A percentile compares a stretch with the other conserved stretches of the same genome.
phyloP scores from a whole-genome alignment of 2,113 vertebrate species.

The Caranx ignobilis region DNA sequence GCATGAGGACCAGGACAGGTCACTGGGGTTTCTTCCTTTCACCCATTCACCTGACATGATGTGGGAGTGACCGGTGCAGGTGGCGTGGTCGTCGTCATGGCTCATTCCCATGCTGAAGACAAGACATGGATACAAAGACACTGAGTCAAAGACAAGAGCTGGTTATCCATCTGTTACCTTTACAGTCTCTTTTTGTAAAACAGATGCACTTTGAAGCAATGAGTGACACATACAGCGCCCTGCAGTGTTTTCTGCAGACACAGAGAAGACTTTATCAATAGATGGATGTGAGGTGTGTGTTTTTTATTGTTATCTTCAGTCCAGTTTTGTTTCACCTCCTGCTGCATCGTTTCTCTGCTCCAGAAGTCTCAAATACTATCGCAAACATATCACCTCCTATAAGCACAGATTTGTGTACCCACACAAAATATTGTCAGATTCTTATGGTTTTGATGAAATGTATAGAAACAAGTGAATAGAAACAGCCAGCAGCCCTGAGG shows the following conservation, averaged over 20 bases:
- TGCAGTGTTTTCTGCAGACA: not conserved
- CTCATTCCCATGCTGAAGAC: slow-evolving; percentile 94
- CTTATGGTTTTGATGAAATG: not conserved
- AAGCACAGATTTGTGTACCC: not conserved
- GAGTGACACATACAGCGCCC: no score
- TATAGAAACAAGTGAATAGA: not conserved
- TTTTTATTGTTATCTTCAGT: not conserved
- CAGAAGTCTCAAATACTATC: no score
- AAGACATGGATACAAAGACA: slow-evolving; percentile 29
- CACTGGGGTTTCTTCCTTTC: slow-evolving; percentile 96
- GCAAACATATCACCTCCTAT: no score
- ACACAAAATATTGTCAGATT: not conserved
- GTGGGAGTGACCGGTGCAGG: slow-evolving; percentile 92
- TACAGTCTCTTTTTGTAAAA: no score
- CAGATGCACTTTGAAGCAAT: no score
- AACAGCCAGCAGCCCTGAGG: not conserved
- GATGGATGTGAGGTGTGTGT: not conserved
- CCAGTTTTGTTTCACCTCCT: not conserved
- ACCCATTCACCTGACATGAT: slow-evolving; percentile 99
- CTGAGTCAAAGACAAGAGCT: not conserved
- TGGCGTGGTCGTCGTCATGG: slow-evolving; percentile 93
- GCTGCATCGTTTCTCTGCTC: not conserved
- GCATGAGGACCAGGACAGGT: slow-evolving; percentile 97
- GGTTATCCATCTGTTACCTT: not conserved
- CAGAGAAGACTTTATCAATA: not conserved